Base-by-base conservation (phyloP, 2,888 invertebrate species). In the Chironomus tentans region DNA sequence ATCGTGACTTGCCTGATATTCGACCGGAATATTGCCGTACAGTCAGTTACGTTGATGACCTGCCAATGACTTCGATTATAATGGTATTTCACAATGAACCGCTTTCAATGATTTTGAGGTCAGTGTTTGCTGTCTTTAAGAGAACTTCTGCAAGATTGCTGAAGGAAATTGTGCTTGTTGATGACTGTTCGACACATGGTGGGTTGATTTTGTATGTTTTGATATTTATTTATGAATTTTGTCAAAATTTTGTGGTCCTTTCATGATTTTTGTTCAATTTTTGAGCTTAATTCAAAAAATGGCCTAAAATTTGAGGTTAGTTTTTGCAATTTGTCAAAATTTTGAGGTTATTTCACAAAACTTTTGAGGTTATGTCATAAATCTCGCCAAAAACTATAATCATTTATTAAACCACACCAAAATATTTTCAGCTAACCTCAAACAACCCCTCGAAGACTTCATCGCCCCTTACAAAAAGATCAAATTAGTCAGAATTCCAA, bases 31-130 rank as follows among this genome's bases (percentile, higher is more conserved):
- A 68, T 48, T 74, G 74, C 22, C 46, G 28, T 2, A 24, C 18
- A 10, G n/a, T 74, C 3, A 61, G 21, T 10, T 74, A 74, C 47
- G 21, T 48, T 6, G 46, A 74, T 15, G 22, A 74, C 12, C 10
- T 74, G 3, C 74, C 74, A n/a, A 62, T 74, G 47, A 68, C 68
- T 2, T 74, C 76, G 2, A 68, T 76, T 4, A 71, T 76, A n/a
- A 71, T 76, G 48, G 68, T 76, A 1, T 76, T 76, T 48, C 76
- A 76, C 50, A 76, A 76, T 65, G 76, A 76, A 50, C 71, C 71
- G 7, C 10, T 70, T 4, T 71, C 76, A 7, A 47, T 65, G 56
- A 70, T 76, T 5, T 47, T 76, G 48, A 70, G 76, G 10, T 62
- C 76, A 24, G 68, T 76, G 4, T 76, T 70, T 62, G 71, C 71